Percentiles rank a stretch among this genome's conserved stretches.
Conservation (phyloP, 1,140 invertebrate species). For the Patella vulgata region DNA sequence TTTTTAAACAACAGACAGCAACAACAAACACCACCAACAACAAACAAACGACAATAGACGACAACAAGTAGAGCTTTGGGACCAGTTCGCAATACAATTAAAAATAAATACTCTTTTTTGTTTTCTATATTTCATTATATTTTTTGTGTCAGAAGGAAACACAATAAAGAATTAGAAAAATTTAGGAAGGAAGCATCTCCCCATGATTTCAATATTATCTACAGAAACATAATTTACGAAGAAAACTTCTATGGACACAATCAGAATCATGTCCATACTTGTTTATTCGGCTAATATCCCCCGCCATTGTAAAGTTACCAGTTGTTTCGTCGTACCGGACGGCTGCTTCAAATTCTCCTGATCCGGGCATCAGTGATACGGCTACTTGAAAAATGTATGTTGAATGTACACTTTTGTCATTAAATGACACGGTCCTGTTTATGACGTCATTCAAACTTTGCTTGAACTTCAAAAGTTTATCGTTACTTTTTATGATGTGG, state of each 20-base stretch:
- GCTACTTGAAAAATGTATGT: constrained; percentile 54
- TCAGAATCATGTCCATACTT: constrained; percentile 54
- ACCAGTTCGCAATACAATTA: too few species aligned
- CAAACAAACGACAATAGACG: too few species aligned
- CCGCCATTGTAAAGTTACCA: constrained; percentile 37
- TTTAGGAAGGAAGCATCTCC: too few species aligned
- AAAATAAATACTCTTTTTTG: too few species aligned
- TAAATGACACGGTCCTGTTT: constrained; percentile 40
- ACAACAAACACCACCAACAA: too few species aligned
- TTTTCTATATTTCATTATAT: too few species aligned
- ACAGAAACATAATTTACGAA: constrained; percentile 64
- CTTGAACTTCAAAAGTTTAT: constrained; percentile 43
- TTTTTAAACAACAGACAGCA: too few species aligned
- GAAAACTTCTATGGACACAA: constrained; percentile 51
- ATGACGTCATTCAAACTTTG: constrained; percentile 50
- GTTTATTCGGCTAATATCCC: constrained; percentile 63
- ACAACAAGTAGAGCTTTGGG: too few species aligned
- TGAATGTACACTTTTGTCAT: constrained; percentile 38
- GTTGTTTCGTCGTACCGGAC: constrained; percentile 65
- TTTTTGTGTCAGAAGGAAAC: too few species aligned
- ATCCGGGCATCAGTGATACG: constrained; percentile 51
- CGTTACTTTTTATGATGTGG: constrained; percentile 28
- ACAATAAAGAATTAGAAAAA: too few species aligned
- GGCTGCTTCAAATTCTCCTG: constrained; percentile 60
- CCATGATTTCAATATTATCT: constrained; percentile 4